Evolutionary conservation across 2,888 invertebrate species (phyloP), one percentile per base, ranked within the genome.

Genomic region (Spilarctia lutea): DNA sequence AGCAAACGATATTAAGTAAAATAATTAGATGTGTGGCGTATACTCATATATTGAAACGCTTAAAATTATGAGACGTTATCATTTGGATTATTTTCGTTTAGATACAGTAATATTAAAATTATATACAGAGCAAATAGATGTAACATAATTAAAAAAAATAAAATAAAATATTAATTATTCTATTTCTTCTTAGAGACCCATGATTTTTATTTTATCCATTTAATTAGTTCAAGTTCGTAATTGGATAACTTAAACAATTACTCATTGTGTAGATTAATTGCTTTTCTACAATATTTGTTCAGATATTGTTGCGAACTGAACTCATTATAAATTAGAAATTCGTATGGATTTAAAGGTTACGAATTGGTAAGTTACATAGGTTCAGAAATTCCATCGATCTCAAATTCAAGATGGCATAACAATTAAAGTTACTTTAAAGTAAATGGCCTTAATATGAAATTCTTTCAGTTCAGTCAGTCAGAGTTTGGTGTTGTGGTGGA

Each of bases 301-400:
- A n/a, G 52, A 56, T 56, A 56, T 56, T 56, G n/a, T 56, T 24
- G 0, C n/a, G 11, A 24, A 24, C 24, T 10, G 24, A 56, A 56
- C 52, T 56, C n/a, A 56, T 56, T 56, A 56, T n/a, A 56, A 56
- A 56, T 56, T n/a, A 56, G 52, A 56, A 56, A 56, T n/a, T 10
- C 11, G n/a, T 56, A 11, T n/a, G 52, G 11, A 56, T 56, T 56
- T 10, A 56, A 20, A 24, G 10, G n/a, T n/a, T 56, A 56, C 10
- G 8, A n/a, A n/a, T 56, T 24, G n/a, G 24, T 24, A 11, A 56
- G n/a, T 56, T 56, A 56, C 11, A n/a, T 3, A 10, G n/a, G 24
- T 56, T 56, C n/a, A 56, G 52, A n/a, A 56, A 56, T 2, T 56
- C 52, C n/a, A n/a, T 56, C n/a, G 24, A 56, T 56, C 10, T 52